Evolutionary conservation across 2,113 vertebrate genomes (phyloP).

Genomic region (Crocuta crocuta): DNA sequence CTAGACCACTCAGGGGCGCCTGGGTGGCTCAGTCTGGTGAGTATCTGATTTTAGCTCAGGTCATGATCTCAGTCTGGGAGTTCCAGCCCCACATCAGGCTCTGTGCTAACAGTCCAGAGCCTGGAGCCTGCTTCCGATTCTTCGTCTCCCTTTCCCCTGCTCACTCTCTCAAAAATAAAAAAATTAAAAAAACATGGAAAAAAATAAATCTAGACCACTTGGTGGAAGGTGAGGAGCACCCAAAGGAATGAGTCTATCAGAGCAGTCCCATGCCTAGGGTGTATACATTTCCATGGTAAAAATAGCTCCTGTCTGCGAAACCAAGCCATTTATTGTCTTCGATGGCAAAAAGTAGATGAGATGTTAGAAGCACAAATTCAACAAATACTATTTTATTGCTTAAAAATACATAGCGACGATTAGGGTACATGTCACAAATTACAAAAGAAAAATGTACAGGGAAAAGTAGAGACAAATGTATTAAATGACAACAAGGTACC

Average conservation of each 20-base stretch:
- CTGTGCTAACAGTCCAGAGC: no score
- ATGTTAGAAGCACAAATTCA: conserved; percentile 64
- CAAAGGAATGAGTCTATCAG: background rate
- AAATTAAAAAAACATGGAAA: no score
- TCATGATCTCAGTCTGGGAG: no score
- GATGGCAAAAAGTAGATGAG: conserved; percentile 60
- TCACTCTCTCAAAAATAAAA: no score
- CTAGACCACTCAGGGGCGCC: background rate
- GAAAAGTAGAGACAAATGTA: conserved; percentile 29
- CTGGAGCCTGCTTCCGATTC: no score
- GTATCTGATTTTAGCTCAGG: no score
- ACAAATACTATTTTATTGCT: conserved; percentile 79
- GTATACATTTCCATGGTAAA: conserved; percentile 1
- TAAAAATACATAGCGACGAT: conserved; percentile 61
- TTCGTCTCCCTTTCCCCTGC: no score
- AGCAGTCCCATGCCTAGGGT: background rate
- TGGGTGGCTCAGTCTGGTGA: no score
- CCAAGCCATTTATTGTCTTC: conserved; percentile 46
- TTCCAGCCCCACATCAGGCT: no score
- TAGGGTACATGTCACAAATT: conserved; percentile 54
- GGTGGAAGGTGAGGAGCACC: background rate
- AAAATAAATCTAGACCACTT: background rate
- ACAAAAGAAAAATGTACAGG: conserved; percentile 45
- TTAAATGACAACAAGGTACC: conserved; percentile 14
- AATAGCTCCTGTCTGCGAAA: conserved; percentile 35